Evolutionary conservation across 2,113 vertebrate genomes (phyloP), one percentile per base, ranked within the genome.

Genomic region (Henicopernis longicauda): DNA sequence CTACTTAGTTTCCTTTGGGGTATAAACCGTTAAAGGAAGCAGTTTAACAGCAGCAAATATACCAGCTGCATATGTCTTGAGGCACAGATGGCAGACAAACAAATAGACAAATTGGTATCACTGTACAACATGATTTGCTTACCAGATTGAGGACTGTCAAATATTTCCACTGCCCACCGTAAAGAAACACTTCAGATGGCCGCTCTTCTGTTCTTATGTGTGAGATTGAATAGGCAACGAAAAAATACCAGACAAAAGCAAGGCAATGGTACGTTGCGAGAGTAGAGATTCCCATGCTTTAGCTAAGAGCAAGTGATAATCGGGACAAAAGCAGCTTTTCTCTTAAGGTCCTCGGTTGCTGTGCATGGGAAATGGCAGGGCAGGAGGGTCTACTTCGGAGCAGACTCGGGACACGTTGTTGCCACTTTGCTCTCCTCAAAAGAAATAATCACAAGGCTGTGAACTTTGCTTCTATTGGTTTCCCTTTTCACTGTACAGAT

Each of bases 141-240:
- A 99, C 98, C 98, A 98, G 97, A 95, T 98, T 98, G 93, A 98
- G 97, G 27, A 98, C 59, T 34, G 98, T 98, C 97, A 98, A 86
- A 82, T 98, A 98, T 79, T 98, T 98, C 97, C 97, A 98, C 45
- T 90, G 97, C 59, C 97, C 97, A n/a, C 97, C 98, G 1, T 97
- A 97, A 52, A 58, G 69, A 72, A 97, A 96, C 69, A 97, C 27
- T 93, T 92, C 91, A 70, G 72, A 63, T 58, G 95, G 95, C 80
- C 26, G 34, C 2, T 87, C 81, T 62, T 92, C 72, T 40, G 49
- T 18, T 90, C 45, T 76, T 10, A 86, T 0, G 4, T 81, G 38
- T 13, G 69, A 40, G 93, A 98, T 74, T 16, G 93, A 94, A 34
- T 96, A 97, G 83, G 90, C 44, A 36, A 99, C 23, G 6, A 98